These are phyloP conservation scores for Ceratoteleas bidentatus DNA, from an alignment of 1,140 invertebrate species.

Conservation along the genomic window DNA sequence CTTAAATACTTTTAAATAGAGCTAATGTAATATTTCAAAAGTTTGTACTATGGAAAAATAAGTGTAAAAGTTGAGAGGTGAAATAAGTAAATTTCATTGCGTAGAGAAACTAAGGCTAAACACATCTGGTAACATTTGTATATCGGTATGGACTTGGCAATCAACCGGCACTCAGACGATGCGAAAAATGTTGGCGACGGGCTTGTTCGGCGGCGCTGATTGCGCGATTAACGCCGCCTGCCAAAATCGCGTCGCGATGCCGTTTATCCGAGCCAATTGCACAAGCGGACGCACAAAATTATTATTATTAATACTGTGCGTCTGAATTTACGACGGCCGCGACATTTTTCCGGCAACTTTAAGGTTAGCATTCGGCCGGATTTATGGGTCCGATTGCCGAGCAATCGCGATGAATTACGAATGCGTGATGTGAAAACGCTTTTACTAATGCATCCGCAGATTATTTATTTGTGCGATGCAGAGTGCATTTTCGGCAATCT, in stretches of 20 bases:
- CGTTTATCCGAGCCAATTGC: constrained; percentile 43
- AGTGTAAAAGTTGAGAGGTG: neutral
- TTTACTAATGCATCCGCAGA: too few species aligned
- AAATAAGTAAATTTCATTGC: neutral
- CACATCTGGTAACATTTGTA: neutral
- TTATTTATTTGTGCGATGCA: too few species aligned
- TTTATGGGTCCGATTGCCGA: constrained; percentile 22
- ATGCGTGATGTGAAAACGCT: neutral
- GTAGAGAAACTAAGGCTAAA: neutral
- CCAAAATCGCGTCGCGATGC: constrained; percentile 39
- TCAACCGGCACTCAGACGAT: constrained; percentile 1
- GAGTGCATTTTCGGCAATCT: too few species aligned
- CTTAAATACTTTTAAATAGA: too few species aligned
- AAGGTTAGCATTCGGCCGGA: constrained; percentile 16
- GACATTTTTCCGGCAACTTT: constrained; percentile 28
- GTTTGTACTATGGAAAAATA: too few species aligned
- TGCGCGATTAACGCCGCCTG: constrained; percentile 42
- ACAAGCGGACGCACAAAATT: constrained; percentile 27
- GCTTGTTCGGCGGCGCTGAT: constrained; percentile 48
- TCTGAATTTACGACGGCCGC: constrained; percentile 31
- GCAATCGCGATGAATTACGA: neutral
- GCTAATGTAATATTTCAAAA: too few species aligned
- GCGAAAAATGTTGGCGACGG: constrained; percentile 35
- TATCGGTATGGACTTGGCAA: constrained; percentile 17
- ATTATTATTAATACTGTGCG: constrained; percentile 28